Percentiles rank a stretch among this genome's conserved stretches.
These are phyloP conservation scores for Cassiopea xamachana DNA, from an alignment of 30 jellyfish, hydroid and myxozoan species.

Conservation along the genomic window DNA sequence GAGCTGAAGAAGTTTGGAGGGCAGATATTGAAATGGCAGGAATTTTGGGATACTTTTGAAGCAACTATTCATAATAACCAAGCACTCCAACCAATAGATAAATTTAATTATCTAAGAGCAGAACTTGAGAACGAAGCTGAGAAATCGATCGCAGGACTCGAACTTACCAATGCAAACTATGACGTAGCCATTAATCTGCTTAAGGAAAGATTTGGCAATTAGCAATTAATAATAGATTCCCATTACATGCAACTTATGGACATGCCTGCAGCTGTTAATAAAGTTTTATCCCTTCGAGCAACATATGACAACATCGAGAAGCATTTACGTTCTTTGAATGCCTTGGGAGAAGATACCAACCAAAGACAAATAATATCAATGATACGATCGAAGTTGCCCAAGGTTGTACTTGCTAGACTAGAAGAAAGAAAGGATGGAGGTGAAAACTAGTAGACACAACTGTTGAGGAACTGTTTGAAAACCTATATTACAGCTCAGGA, in stretches of 20 bases:
- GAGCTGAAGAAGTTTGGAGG: slow-evolving; percentile 25
- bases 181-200: slow-evolving; percentile 24
- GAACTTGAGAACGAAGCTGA: slow-evolving; percentile 39
- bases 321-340: neutral
- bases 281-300: neutral
- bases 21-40: neutral
- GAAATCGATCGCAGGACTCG: slow-evolving; percentile 22
- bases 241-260: slow-evolving; percentile 47
- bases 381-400: neutral
- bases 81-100: slow-evolving; percentile 12
- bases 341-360: neutral
- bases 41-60: slow-evolving; percentile 55
- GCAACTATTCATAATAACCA: slow-evolving; percentile 45
- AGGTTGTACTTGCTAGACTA: neutral
- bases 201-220: slow-evolving; percentile 47
- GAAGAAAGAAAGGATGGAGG: neutral
- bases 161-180: slow-evolving; percentile 47
- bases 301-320: neutral
- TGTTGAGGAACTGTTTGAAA: neutral
- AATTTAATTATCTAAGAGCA: slow-evolving; percentile 43
- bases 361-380: neutral
- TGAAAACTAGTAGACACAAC: neutral
- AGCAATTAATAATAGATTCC: slow-evolving; percentile 19
- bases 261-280: neutral
- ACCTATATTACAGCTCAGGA: neutral